phyloP scores from a whole-genome alignment of 2,888 invertebrate species.

The Lasioglossum oenotherae region DNA sequence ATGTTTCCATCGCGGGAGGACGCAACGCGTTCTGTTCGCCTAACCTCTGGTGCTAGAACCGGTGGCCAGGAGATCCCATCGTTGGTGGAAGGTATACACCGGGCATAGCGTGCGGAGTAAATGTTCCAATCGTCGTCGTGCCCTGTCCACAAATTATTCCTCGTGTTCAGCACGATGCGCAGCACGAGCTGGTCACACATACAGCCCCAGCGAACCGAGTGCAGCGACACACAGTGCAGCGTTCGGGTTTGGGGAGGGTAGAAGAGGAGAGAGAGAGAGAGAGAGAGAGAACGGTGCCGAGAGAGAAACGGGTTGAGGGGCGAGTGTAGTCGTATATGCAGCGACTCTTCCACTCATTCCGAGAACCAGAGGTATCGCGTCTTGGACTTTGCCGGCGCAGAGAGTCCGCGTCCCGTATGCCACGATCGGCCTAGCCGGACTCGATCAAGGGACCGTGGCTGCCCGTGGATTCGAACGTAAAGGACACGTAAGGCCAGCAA shows the following conservation, averaged over 20 bases:
- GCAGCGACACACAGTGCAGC: conserved; percentile 48
- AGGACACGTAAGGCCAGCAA: conserved; percentile 22
- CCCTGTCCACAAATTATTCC: conserved; percentile 82
- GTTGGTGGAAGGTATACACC: conserved; percentile 63
- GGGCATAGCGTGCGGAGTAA: conserved; percentile 75
- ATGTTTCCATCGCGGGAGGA: conserved; percentile 51
- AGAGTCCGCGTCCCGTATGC: conserved; percentile 77
- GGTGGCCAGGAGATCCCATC: conserved; percentile 71
- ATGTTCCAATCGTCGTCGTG: conserved; percentile 80
- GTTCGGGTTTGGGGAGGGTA: conserved; percentile 24
- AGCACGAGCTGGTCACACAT: conserved; percentile 72
- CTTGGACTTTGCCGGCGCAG: conserved; percentile 65
- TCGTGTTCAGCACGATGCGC: conserved; percentile 77
- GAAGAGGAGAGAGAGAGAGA: not conserved
- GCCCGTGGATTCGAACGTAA: conserved; percentile 58
- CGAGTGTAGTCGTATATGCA: conserved; percentile 31
- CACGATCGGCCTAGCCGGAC: conserved; percentile 79
- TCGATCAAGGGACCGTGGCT: conserved; percentile 54
- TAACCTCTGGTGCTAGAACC: conserved; percentile 60
- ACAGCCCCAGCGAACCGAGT: conserved; percentile 20
- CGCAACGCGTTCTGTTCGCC: conserved; percentile 47
- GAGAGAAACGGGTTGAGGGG: not conserved
- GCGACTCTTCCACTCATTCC: conserved; percentile 73
- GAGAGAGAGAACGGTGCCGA: too few species aligned
- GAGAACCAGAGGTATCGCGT: conserved; percentile 75